Conservation (phyloP, 2,113 vertebrate species). For the Thinocorus orbignyianus region DNA sequence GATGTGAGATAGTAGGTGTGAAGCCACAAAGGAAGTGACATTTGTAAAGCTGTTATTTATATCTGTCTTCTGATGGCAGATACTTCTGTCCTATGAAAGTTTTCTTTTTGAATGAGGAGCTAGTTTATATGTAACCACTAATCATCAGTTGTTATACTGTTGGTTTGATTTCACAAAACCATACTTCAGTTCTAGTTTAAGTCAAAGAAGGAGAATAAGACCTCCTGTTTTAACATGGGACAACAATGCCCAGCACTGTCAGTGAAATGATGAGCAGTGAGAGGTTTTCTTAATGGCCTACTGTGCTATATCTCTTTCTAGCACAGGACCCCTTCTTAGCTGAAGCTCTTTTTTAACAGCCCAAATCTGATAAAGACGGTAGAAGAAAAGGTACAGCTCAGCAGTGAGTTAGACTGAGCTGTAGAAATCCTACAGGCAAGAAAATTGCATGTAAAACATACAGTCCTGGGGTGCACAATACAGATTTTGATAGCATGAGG, state of each 20-base stretch:
- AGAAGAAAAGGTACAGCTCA: not conserved
- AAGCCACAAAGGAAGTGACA: not conserved
- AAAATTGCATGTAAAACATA: not conserved
- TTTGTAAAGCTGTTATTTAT: not conserved
- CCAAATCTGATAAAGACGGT: not conserved
- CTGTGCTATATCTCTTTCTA: not conserved
- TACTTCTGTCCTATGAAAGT: not conserved
- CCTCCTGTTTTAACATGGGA: not conserved
- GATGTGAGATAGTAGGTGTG: not conserved
- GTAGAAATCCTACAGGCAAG: not conserved
- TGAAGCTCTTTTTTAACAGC: not conserved
- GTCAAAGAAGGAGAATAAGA: not conserved
- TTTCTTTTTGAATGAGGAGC: not conserved
- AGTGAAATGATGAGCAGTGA: not conserved
- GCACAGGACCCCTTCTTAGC: not conserved
- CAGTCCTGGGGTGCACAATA: not conserved
- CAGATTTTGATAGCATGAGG: not conserved
- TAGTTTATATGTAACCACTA: not conserved
- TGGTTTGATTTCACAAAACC: not conserved
- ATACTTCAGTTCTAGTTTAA: not conserved
- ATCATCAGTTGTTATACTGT: not conserved
- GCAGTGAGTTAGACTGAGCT: not conserved
- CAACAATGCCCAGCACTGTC: not conserved
- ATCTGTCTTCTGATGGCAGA: not conserved
- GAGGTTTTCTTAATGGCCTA: not conserved